Percentiles rank a stretch among this genome's conserved stretches.
phyloP scores from a whole-genome alignment of 2,113 vertebrate species.

The Puntigrus tetrazona region DNA sequence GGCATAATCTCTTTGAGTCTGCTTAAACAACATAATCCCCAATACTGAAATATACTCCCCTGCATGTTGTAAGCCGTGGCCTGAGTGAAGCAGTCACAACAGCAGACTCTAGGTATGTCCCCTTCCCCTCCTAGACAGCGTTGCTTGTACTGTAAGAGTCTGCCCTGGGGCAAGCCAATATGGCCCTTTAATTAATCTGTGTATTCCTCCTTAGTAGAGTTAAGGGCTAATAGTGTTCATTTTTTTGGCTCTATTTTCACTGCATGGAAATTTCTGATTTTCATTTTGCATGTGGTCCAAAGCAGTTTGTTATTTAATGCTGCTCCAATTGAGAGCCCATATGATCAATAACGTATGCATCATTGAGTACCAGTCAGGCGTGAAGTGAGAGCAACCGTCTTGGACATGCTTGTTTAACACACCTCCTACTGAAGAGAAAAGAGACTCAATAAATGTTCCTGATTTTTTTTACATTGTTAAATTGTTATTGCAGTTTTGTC shows the following conservation, averaged over 20 bases:
- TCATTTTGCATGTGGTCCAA: constrained; percentile 13
- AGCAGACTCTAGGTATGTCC: constrained; percentile 52
- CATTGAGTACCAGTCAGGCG: constrained; percentile 29
- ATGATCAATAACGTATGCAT: constrained; percentile 40
- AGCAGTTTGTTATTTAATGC: constrained; percentile 9
- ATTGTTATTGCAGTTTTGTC: background rate
- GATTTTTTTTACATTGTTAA: background rate
- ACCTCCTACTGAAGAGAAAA: background rate
- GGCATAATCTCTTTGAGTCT: constrained; percentile 74
- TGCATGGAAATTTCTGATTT: constrained; percentile 43
- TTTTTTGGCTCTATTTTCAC: constrained; percentile 38
- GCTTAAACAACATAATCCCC: constrained; percentile 75
- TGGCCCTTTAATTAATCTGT: constrained; percentile 72
- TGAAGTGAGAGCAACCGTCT: constrained; percentile 7
- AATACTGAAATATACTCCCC: constrained; percentile 59
- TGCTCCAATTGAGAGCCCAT: background rate
- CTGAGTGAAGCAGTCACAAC: constrained; percentile 43
- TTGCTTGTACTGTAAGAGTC: constrained; percentile 78
- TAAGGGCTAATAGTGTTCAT: background rate
- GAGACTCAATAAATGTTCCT: background rate
- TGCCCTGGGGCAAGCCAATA: constrained; percentile 79
- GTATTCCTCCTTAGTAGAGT: constrained; percentile 22
- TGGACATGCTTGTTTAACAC: background rate
- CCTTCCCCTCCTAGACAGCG: constrained; percentile 62
- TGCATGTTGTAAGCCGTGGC: constrained; percentile 38